phyloP scores from a whole-genome alignment of 2,888 invertebrate species.

The Lottia scabra region DNA sequence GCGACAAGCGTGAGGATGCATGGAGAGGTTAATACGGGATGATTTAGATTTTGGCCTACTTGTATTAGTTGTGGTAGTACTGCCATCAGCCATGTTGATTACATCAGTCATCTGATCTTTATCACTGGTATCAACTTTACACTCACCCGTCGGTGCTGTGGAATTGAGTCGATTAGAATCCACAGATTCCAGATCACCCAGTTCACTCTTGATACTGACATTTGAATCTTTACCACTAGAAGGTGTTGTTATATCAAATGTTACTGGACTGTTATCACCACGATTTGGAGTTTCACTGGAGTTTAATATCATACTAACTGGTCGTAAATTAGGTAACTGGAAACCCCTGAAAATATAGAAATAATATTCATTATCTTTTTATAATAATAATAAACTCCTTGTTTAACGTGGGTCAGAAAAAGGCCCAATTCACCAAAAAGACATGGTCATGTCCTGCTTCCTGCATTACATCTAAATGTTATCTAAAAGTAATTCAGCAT shows the following conservation, averaged over 20 bases:
- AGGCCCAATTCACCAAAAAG: too few relatives aligned
- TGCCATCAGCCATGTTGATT: constrained; percentile 48
- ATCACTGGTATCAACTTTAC: constrained; percentile 51
- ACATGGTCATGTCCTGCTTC: too few relatives aligned
- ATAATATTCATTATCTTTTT: too few relatives aligned
- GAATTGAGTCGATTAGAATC: constrained; percentile 27
- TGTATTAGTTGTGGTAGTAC: constrained; percentile 53
- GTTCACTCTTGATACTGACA: constrained; percentile 65
- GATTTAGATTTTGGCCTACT: constrained; percentile 43
- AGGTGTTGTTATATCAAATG: constrained; percentile 62
- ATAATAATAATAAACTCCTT: too few relatives aligned
- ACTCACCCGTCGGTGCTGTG: constrained; percentile 27
- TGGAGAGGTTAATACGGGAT: background rate
- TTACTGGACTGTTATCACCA: constrained; percentile 54
- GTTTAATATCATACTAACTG: constrained; percentile 50
- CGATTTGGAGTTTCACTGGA: constrained; percentile 73
- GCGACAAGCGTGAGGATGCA: too few relatives aligned
- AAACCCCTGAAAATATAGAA: constrained; percentile 46
- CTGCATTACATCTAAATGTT: too few relatives aligned
- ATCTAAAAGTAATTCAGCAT: too few relatives aligned
- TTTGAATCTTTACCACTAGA: constrained; percentile 60
- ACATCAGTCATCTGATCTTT: constrained; percentile 61
- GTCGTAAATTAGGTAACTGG: constrained; percentile 56
- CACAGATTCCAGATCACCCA: constrained; percentile 57
- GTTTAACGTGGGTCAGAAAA: too few relatives aligned